These are phyloP conservation scores for Malurus elegans DNA, from an alignment of 2,113 vertebrate genomes.

Conservation along the genomic window DNA sequence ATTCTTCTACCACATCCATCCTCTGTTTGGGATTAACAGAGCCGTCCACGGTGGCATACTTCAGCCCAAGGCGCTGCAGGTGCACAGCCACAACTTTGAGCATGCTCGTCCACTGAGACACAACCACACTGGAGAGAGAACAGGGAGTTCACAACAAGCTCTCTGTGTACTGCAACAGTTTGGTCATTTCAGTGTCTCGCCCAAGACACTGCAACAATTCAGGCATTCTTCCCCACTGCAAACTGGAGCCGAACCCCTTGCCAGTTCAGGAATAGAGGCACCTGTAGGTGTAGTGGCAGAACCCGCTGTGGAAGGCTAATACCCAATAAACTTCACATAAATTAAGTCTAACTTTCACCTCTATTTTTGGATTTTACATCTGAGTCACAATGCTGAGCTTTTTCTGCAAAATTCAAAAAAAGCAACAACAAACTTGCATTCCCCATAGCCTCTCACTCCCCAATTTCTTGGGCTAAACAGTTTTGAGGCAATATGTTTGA, in stretches of 20 bases:
- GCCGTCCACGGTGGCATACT: slow-evolving; percentile 82
- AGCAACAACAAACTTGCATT: background rate
- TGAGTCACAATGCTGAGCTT: background rate
- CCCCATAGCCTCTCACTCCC: background rate
- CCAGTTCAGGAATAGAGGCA: background rate
- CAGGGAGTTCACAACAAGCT: background rate
- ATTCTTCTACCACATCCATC: slow-evolving; percentile 94
- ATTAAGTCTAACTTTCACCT: background rate
- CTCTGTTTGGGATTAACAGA: slow-evolving; percentile 87
- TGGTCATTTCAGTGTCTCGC: background rate
- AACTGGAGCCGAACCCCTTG: background rate
- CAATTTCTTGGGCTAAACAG: background rate
- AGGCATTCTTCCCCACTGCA: background rate
- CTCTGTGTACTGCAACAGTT: background rate
- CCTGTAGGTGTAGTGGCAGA: background rate
- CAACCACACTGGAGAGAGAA: slow-evolving; percentile 82
- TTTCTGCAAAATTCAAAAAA: background rate
- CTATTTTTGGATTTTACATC: background rate
- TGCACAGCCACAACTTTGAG: slow-evolving; percentile 85
- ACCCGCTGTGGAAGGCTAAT: background rate
- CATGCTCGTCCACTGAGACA: slow-evolving; percentile 98
- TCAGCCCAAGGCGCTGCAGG: slow-evolving; percentile 75
- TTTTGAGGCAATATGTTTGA: background rate
- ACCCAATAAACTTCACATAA: background rate
- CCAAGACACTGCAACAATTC: background rate